Percentiles rank a stretch among this genome's conserved stretches.
These are phyloP conservation scores for Bombus waltoni DNA, from an alignment of 1,140 invertebrate species.

Conservation along the genomic window DNA sequence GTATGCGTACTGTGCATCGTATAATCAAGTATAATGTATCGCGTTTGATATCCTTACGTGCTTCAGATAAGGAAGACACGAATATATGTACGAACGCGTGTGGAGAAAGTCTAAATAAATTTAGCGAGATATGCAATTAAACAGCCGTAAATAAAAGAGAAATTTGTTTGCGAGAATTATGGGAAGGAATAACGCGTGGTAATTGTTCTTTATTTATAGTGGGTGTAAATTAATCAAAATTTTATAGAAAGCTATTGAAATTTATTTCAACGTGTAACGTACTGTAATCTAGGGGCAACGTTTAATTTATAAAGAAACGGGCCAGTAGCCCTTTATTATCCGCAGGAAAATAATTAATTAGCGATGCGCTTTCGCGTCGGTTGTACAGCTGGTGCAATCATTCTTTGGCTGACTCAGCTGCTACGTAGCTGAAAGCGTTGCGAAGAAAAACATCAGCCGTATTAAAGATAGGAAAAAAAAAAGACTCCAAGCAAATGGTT, in stretches of 20 bases:
- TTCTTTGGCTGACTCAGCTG: constrained; percentile 58
- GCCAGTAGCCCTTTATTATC: constrained; percentile 47
- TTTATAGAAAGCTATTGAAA: not conserved
- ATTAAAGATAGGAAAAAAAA: constrained; percentile 46
- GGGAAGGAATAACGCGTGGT: not conserved
- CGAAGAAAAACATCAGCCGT: constrained; percentile 47
- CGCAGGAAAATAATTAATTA: constrained; percentile 66
- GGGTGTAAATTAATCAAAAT: constrained; percentile 5
- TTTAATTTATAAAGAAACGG: constrained; percentile 48
- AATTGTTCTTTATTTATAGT: not conserved
- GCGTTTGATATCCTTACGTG: constrained; percentile 3
- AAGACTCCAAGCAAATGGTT: constrained; percentile 15
- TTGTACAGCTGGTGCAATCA: constrained; percentile 49
- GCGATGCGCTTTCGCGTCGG: constrained; percentile 39
- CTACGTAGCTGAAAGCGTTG: constrained; percentile 35
- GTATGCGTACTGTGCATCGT: no score
- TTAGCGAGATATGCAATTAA: not conserved
- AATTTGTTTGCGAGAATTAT: not conserved
- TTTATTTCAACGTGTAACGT: not conserved
- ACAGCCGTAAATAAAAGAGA: not conserved
- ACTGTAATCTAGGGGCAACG: not conserved
- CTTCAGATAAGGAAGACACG: not conserved
- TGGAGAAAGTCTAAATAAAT: constrained; percentile 17
- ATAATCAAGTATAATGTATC: not conserved
- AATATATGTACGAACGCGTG: constrained; percentile 22